Percentiles rank a stretch among this genome's conserved stretches.
Conservation (phyloP, 2,888 invertebrate genomes). For the Aethes cnicana region DNA sequence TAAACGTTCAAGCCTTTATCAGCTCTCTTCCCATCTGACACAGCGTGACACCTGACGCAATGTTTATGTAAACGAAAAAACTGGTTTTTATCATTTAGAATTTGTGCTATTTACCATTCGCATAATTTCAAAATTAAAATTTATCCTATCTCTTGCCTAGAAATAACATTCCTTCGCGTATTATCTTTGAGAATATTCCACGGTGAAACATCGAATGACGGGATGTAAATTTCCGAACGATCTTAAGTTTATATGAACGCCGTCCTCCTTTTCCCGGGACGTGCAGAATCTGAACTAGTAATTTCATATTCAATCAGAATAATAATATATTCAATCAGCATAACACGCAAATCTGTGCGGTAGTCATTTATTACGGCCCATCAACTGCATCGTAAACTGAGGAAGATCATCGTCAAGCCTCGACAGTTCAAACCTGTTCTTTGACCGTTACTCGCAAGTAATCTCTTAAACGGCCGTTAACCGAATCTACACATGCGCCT, state of each 20-base stretch:
- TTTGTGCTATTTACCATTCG: slow-evolving; percentile 12
- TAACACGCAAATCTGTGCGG: neutral
- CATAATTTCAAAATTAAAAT: no score
- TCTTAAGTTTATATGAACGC: no score
- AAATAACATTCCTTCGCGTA: no score
- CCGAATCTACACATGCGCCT: slow-evolving; percentile 43
- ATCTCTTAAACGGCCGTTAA: slow-evolving; percentile 67
- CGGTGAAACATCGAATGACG: no score
- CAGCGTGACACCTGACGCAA: slow-evolving; percentile 12
- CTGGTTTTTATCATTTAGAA: slow-evolving; percentile 22
- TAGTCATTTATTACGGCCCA: slow-evolving; percentile 1
- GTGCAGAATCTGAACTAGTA: no score
- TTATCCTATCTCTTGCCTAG: no score
- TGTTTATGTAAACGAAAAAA: slow-evolving; percentile 19
- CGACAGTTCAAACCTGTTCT: slow-evolving; percentile 67
- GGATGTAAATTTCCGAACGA: no score
- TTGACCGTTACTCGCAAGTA: slow-evolving; percentile 71
- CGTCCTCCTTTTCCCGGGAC: no score
- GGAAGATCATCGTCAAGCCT: slow-evolving; percentile 56
- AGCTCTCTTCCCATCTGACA: slow-evolving; percentile 1
- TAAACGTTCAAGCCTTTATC: neutral
- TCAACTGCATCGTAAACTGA: slow-evolving; percentile 39
- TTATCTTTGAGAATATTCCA: no score
- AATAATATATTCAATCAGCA: neutral
- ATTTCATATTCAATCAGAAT: neutral